Percentiles rank a stretch among this genome's conserved stretches.
Conservation (phyloP, 2,113 vertebrate genomes). For the Pelmatolapia mariae region DNA sequence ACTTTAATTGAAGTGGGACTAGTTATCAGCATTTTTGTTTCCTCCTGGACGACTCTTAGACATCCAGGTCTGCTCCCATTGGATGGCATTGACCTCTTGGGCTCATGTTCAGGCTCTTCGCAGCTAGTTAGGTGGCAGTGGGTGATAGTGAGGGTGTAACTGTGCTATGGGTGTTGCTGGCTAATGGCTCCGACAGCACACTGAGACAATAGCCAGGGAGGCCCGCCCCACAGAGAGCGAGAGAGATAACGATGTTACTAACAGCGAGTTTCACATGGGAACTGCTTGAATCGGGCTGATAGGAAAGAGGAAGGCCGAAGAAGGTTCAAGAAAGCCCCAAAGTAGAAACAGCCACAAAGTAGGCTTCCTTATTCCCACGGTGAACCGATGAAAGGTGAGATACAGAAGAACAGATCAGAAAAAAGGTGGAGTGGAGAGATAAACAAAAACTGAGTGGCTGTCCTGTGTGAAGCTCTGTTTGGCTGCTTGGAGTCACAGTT, state of each 20-base stretch:
- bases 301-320: constrained; percentile 30
- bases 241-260: constrained; percentile 46
- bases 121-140: background rate
- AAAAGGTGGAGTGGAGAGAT: background rate
- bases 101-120: constrained; percentile 9
- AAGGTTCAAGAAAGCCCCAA: background rate
- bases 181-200: constrained; percentile 18
- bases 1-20: background rate
- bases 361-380: constrained; percentile 40
- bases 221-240: constrained; percentile 6
- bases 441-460: background rate
- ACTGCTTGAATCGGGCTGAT: constrained; percentile 16
- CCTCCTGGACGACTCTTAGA: background rate
- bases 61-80: background rate
- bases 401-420: background rate
- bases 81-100: background rate
- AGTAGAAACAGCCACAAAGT: background rate
- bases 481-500: background rate
- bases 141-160: background rate
- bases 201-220: constrained; percentile 58
- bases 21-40: constrained; percentile 7
- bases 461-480: background rate
- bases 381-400: background rate
- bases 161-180: constrained; percentile 25
- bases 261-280: constrained; percentile 60